Base-by-base conservation (phyloP, 2,797 vertebrate genomes). In the Chloroceryle amazona region DNA sequence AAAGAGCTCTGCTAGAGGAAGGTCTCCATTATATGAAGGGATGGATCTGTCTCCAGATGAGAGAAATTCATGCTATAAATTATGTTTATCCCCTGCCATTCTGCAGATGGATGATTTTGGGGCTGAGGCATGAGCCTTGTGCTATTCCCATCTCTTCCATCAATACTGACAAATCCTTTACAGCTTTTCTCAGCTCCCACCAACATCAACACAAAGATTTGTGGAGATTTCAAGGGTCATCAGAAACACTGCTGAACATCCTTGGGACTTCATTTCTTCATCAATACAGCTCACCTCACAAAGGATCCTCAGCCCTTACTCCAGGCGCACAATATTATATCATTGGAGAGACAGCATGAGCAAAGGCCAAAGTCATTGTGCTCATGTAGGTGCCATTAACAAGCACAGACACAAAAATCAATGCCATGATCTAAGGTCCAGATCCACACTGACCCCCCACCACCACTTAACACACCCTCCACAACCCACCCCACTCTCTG, bases 401-500 rank as follows among this genome's bases (percentile, higher is more conserved):
- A 91, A 92, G 65, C 61, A 49, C 52, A 75, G 87, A 74, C 54
- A 75, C 39, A 83, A 92, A 91, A 94, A 89, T 93, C 92, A 79
- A 87, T 95, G 94, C 31, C 3, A 19, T 58, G 62, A 85, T 93
- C 65, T 61, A 61, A 78, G 54, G n/a, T 86, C n/a, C 75, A 79
- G 54, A 20, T 4, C 81, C 62, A 44, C 58, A 9, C n/a, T 83
- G 84, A 88, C 86, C 47, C 72, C 86, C 72, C 83, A 25, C 55
- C 10, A 15, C 19, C 31, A 55, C 31, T 75, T 67, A 29, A 46
- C 26, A 46, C 20, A 25, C n/a, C 35, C 61, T 67, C 74, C 29
- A 8, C 51, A 73, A 60, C 44, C 39, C 8, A 0, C 39, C 31
- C 44, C 68, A 39, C 12, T 67, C 72, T 44, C 72, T 71, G 29